phyloP scores from a whole-genome alignment of 2,888 invertebrate species.

The Agonopterix arenella region DNA sequence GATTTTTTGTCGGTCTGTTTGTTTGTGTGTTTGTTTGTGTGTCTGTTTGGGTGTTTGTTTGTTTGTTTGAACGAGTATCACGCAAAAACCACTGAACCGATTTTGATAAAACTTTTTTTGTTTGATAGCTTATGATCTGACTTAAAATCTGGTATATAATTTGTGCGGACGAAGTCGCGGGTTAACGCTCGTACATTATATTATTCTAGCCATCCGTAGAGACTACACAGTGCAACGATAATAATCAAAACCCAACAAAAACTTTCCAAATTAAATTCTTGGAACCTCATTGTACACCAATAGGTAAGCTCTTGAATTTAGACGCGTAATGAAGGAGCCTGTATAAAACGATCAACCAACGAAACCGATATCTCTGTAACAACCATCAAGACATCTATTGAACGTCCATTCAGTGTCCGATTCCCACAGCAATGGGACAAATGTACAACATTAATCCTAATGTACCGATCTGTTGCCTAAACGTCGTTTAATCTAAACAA shows the following conservation, averaged over 20 bases:
- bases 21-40: too few species aligned
- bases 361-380: conserved; percentile 10
- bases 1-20: too few species aligned
- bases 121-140: too few species aligned
- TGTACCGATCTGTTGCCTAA: conserved; percentile 61
- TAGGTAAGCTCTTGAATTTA: conserved; percentile 1
- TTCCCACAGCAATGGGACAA: conserved; percentile 53
- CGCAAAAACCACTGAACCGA: too few species aligned
- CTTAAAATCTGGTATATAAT: too few species aligned
- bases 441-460: conserved; percentile 74
- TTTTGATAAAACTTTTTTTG: too few species aligned
- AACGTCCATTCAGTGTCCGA: conserved; percentile 19
- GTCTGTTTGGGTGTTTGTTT: too few species aligned
- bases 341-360: conserved; percentile 2
- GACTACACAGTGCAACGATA: background rate
- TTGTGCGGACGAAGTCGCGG: too few species aligned
- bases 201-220: background rate
- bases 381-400: conserved; percentile 4
- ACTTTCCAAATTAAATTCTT: too few species aligned
- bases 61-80: too few species aligned
- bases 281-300: background rate
- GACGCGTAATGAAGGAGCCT: conserved; percentile 10
- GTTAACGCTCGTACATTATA: too few species aligned
- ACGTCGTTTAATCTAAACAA: conserved; percentile 72
- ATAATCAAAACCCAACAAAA: background rate